Percentiles rank a stretch among this genome's conserved stretches.
Evolutionary conservation across 2,888 invertebrate species (phyloP).

Genomic region (Lagria hirta): DNA sequence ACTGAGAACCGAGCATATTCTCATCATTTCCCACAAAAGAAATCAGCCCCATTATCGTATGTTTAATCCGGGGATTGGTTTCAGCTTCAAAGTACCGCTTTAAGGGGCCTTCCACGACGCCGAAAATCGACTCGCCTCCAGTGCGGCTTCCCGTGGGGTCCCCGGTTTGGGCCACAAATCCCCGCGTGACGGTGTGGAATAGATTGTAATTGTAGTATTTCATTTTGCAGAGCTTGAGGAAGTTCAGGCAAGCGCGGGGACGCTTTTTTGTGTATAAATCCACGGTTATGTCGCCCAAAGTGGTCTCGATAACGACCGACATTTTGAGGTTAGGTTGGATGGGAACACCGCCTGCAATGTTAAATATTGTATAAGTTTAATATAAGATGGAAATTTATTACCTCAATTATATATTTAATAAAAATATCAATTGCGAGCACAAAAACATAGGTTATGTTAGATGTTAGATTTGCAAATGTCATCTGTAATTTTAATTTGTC

Average conservation of each 20-base stretch:
- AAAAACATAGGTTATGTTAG: no score
- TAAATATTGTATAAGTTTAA: no score
- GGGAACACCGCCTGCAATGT: no score
- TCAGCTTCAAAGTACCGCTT: slow-evolving; percentile 90
- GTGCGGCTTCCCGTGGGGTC: slow-evolving; percentile 90
- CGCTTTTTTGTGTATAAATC: slow-evolving; percentile 88
- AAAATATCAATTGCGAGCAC: no score
- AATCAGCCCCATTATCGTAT: slow-evolving; percentile 79
- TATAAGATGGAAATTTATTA: no score
- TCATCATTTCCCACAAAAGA: slow-evolving; percentile 94
- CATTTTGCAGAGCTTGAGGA: slow-evolving; percentile 94
- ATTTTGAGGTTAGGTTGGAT: slow-evolving; percentile 62
- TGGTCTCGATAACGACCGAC: slow-evolving; percentile 98
- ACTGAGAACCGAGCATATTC: slow-evolving; percentile 89
- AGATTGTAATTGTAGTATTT: slow-evolving; percentile 97
- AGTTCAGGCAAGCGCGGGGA: slow-evolving; percentile 87
- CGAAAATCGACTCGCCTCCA: slow-evolving; percentile 86
- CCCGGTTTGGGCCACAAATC: slow-evolving; percentile 96
- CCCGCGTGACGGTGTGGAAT: slow-evolving; percentile 89
- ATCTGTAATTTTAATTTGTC: no score
- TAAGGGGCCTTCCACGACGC: slow-evolving; percentile 81
- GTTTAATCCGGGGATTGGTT: slow-evolving; percentile 86
- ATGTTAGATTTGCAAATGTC: no score
- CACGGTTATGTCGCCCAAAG: slow-evolving; percentile 91
- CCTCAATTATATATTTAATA: no score